Evolutionary conservation across 2,888 invertebrate species (phyloP), one percentile per base, ranked within the genome.

Genomic region (Deilephila porcellus): DNA sequence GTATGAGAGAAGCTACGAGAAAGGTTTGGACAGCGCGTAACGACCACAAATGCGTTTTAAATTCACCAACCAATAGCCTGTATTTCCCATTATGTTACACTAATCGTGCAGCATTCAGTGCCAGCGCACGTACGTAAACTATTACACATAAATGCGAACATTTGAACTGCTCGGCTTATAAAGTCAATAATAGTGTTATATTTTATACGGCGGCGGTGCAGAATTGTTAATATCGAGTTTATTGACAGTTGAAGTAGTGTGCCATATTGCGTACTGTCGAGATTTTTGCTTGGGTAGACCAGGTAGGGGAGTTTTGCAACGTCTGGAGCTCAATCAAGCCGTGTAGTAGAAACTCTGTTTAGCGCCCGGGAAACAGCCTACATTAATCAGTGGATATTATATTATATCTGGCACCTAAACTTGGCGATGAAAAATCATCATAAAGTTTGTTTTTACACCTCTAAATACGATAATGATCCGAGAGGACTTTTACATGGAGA

Each of bases 21-120:
- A 56, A 37, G 67, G 63, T 32, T 56, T 77, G 80, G 82, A 84
- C 87, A 78, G 74, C 81, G 81, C 80, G 78, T 91, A 92, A 92
- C 91, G 92, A 91, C 88, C 79, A 74, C 84, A 85, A 88, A 91
- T 91, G 90, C 84, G 82, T 89, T 92, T 91, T 90, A 90, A 92
- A 91, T 91, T 86, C 86, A 78, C 85, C 60, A 70, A 45, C 62
- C 56, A 73, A 73, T 64, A 67, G 37, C 34, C 63, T 32, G 62
- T 37, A 52, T 62, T 62, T 37, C 64, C 74, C 76, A 82, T 86
- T 89, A 87, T 86, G 83, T 85, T 78, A 84, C 89, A 89, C 90
- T 90, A 87, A 90, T 88, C 85, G 78, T 76, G 73, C 56, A 74
- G 75, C 83, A 86, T 87, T 84, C 87, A 86, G 85, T 85, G 85